A percentile compares a stretch with the other conserved stretches of the same genome.
Evolutionary conservation across 2,888 invertebrate genomes (phyloP).

Genomic region (Mythimna lalbum): DNA sequence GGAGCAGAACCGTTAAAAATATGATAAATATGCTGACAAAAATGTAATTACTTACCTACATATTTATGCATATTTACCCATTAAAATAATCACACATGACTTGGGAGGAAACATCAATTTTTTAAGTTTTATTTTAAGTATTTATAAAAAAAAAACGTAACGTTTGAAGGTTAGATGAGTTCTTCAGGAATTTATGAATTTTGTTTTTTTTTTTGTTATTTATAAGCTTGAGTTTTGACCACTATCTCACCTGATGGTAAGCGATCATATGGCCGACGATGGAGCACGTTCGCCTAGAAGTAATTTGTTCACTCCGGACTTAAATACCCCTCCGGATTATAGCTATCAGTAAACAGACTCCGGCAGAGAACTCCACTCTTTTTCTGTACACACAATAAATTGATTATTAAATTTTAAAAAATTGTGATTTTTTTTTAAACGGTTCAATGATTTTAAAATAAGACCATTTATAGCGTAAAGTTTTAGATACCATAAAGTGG

Average conservation of each 20-base stretch:
- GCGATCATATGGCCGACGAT: too few species aligned
- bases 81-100: constrained; percentile 14
- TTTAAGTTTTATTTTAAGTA: background rate
- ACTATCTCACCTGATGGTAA: too few species aligned
- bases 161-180: constrained; percentile 16
- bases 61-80: background rate
- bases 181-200: background rate
- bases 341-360: too few species aligned
- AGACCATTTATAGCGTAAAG: too few species aligned
- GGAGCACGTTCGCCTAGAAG: too few species aligned
- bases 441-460: background rate
- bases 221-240: too few species aligned
- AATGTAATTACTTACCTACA: constrained; percentile 14
- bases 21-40: constrained; percentile 30
- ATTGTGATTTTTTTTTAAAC: background rate
- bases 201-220: background rate
- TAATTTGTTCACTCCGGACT: too few species aligned
- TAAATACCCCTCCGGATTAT: too few species aligned
- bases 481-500: too few species aligned
- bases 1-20: background rate
- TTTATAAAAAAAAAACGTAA: background rate
- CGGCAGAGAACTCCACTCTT: too few species aligned
- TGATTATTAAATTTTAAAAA: background rate
- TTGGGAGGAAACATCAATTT: constrained; percentile 5
- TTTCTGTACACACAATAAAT: background rate